Base-by-base conservation (phyloP, 2,888 invertebrate genomes). In the Antheraea yamamai region DNA sequence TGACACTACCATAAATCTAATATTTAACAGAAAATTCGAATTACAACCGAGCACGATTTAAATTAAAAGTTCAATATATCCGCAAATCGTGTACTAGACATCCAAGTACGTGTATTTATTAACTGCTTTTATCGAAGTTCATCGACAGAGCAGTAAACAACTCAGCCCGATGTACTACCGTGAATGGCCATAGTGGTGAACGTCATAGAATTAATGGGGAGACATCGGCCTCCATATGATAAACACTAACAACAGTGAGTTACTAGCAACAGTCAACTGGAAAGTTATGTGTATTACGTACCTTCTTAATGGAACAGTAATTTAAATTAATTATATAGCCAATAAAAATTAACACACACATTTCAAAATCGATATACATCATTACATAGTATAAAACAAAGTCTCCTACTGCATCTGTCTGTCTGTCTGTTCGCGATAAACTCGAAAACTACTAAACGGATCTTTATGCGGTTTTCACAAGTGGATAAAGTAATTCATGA, bases 181-280 rank as follows among this genome's bases (percentile, higher is more conserved):
- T 81, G 79, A 81, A 79, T 82, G 84, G 79, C 82, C 82, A 82
- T 84, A 76, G 73, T 73, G 52, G 73, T 75, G 68, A 71, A 76
- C 74, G 74, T 75, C 64, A 66, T 78, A 75, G 78, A 76, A 81
- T 81, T 82, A 83, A 84, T 81, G 76, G 76, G 35, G 58, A 79
- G 74, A 73, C 76, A 77, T 81, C 76, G 79, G 79, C 79, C 80
- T 76, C 30, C 68, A 66, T 16, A 74, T 77, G 80, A 81, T 82
- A 78, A 79, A 75, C 55, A 73, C 70, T 66, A 58, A 74, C 70
- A 35, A 74, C 52, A 52, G 66, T 39, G 26, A 71, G 23, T 74
- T 58, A 74, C 55, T 55, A 39, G 71, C 74, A 55, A 55, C 23
- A 18, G 12, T 14, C 47, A 47, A 30, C 39, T 66, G 20, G 64